phyloP scores from a whole-genome alignment of 2,888 invertebrate genomes.

The Rosalia funebris region DNA sequence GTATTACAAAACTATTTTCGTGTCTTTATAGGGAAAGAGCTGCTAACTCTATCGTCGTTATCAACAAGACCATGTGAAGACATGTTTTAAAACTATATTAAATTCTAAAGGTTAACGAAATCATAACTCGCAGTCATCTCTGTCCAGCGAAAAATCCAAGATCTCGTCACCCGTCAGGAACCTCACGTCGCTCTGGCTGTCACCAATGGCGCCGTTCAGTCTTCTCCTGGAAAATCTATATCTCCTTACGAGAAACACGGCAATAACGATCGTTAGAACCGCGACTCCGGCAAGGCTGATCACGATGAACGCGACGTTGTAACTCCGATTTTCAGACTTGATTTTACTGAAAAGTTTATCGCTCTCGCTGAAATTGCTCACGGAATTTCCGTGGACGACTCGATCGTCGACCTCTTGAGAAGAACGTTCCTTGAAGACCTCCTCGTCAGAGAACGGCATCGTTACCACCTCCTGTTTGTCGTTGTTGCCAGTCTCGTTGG shows the following conservation, averaged over 20 bases:
- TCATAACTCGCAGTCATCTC: not conserved
- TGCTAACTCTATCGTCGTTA: no score
- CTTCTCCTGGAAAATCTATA: conserved; percentile 28
- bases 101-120: no score
- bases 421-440: conserved; percentile 25
- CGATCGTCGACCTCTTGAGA: conserved; percentile 36
- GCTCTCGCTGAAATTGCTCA: conserved; percentile 32
- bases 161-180: conserved; percentile 69
- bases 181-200: conserved; percentile 67
- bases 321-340: not conserved
- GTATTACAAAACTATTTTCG: no score
- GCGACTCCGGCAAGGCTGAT: conserved; percentile 16
- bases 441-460: conserved; percentile 16
- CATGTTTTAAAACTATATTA: no score
- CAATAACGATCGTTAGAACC: conserved; percentile 25
- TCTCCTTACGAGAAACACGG: conserved; percentile 24
- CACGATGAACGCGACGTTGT: conserved; percentile 25
- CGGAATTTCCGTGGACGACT: conserved; percentile 20
- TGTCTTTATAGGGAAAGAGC: no score
- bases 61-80: no score
- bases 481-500: not conserved
- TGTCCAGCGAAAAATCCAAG: conserved; percentile 64
- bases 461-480: conserved; percentile 17
- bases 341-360: conserved; percentile 31
- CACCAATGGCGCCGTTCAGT: conserved; percentile 47